Percentiles rank a stretch among this genome's conserved stretches.
These are phyloP conservation scores for Mactra quadrangularis DNA, from an alignment of 1,140 invertebrate species.

Conservation along the genomic window DNA sequence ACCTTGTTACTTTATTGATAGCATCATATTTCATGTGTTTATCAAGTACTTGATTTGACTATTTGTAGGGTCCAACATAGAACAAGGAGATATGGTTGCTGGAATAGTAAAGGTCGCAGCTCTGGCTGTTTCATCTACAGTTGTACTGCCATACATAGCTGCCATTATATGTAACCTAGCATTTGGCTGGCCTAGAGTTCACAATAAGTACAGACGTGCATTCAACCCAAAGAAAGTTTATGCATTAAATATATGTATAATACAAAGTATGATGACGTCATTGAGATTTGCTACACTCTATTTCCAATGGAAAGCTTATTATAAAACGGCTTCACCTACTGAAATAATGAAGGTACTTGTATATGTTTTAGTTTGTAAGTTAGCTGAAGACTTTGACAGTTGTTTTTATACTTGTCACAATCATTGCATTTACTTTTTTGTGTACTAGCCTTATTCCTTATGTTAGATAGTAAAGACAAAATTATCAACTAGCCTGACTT, in stretches of 20 bases:
- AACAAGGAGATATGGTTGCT: constrained; percentile 12
- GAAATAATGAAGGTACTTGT: constrained; percentile 80
- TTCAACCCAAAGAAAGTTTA: constrained; percentile 81
- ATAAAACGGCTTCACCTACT: constrained; percentile 69
- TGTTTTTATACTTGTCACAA: too few species aligned
- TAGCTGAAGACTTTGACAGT: too few species aligned
- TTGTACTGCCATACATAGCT: constrained; percentile 78
- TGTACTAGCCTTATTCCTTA: too few species aligned
- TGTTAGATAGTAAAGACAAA: too few species aligned
- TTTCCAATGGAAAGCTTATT: constrained; percentile 77
- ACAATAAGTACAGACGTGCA: constrained; percentile 70
- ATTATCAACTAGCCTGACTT: too few species aligned
- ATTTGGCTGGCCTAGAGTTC: constrained; percentile 79
- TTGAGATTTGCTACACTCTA: constrained; percentile 74
- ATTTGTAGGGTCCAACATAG: too few species aligned
- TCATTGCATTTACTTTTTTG: too few species aligned
- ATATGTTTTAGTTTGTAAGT: too few species aligned
- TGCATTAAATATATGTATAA: constrained; percentile 76
- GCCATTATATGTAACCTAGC: constrained; percentile 77
- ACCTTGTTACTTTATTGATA: too few species aligned
- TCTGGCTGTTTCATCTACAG: constrained; percentile 58
- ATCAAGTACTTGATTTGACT: too few species aligned
- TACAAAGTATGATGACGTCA: constrained; percentile 72
- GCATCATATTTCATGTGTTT: too few species aligned
- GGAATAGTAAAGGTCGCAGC: constrained; percentile 23